Evolutionary conservation across 2,113 vertebrate species (phyloP).

Genomic region (Nycticryphes semicollaris): DNA sequence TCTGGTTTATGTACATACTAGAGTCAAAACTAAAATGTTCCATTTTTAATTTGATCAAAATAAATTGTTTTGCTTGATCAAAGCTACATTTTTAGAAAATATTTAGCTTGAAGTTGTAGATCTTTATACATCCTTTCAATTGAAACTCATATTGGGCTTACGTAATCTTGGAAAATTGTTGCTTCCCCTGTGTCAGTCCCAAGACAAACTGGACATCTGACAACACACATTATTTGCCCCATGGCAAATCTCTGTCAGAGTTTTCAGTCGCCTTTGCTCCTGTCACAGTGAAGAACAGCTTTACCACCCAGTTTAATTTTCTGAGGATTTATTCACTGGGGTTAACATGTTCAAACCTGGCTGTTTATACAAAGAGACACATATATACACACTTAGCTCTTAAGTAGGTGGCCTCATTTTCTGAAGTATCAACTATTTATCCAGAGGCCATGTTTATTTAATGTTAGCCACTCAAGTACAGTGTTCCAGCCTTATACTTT

Average conservation of each 20-base stretch:
- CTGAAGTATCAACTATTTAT: not conserved
- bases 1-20: not conserved
- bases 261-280: not conserved
- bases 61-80: not conserved
- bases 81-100: not conserved
- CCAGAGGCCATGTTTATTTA: conserved; percentile 56
- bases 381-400: not conserved
- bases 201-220: not conserved
- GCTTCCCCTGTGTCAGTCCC: fast-evolving
- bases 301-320: not conserved
- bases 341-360: not conserved
- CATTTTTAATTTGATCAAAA: not conserved
- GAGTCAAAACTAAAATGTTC: fast-evolving
- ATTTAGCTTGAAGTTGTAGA: not conserved
- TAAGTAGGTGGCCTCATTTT: conserved; percentile 53
- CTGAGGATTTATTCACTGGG: not conserved
- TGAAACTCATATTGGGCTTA: not conserved
- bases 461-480: conserved; percentile 26
- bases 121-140: not conserved
- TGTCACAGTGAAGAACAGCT: not conserved
- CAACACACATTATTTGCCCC: not conserved
- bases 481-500: not conserved
- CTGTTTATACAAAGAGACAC: not conserved
- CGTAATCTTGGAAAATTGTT: not conserved
- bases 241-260: not conserved